Evolutionary conservation across 2,113 vertebrate genomes (phyloP).

Genomic region (Amazona guildingii): DNA sequence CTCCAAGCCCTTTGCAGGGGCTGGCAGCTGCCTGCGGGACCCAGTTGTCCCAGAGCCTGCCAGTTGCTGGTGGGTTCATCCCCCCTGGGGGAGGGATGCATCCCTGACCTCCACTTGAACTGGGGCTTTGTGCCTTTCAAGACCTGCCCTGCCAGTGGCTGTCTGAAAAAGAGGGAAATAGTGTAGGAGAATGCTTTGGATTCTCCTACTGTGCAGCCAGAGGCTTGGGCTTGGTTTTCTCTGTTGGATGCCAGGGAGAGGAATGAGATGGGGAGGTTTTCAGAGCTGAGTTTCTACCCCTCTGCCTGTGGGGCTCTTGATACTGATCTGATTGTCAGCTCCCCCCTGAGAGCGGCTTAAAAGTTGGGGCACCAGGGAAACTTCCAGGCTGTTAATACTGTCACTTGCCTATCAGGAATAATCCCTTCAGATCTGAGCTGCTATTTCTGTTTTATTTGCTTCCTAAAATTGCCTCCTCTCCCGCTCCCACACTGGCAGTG

Average conservation of each 20-base stretch:
- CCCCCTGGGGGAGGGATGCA: background rate
- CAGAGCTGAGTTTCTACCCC: background rate
- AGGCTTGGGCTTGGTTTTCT: background rate
- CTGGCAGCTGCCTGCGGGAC: background rate
- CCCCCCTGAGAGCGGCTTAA: background rate
- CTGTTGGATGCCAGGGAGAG: fast-evolving
- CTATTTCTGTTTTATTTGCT: background rate
- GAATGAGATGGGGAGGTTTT: background rate
- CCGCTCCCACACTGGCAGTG: fast-evolving
- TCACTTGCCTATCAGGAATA: background rate
- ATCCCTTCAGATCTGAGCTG: background rate
- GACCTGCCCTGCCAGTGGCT: background rate
- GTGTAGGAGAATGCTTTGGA: background rate
- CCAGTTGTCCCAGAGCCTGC: background rate
- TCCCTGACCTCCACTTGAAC: slow-evolving; percentile 38
- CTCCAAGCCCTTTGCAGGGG: background rate
- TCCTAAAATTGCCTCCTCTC: background rate
- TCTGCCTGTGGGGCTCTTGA: fast-evolving
- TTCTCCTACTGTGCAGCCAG: background rate
- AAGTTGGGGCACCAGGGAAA: background rate
- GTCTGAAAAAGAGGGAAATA: background rate
- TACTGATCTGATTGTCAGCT: background rate
- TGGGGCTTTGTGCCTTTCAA: background rate
- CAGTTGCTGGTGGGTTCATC: background rate
- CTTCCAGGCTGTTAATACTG: background rate